phyloP scores from a whole-genome alignment of 2,113 vertebrate genomes.

The Anser cygnoides region DNA sequence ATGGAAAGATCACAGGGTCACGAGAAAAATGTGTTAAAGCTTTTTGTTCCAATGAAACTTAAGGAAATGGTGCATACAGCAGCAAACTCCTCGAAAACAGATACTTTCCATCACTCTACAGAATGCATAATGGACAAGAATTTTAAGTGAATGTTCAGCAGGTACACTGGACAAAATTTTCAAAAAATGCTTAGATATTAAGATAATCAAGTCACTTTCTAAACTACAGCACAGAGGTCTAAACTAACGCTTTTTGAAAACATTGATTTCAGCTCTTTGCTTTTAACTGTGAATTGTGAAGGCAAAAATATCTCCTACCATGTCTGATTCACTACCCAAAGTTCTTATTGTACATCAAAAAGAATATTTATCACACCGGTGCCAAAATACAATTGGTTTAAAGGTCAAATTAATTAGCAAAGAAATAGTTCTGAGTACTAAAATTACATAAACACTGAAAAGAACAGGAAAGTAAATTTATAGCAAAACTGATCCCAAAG shows the following conservation, averaged over 20 bases:
- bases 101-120: not conserved
- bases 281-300: not conserved
- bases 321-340: not conserved
- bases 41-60: slow-evolving; percentile 18
- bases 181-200: not conserved
- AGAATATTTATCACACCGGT: not conserved
- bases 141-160: not conserved
- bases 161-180: not conserved
- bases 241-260: not conserved
- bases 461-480: not conserved
- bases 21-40: not conserved
- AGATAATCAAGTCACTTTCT: not conserved
- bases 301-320: not conserved
- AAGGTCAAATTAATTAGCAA: not conserved
- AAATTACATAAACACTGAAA: not conserved
- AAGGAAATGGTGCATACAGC: not conserved
- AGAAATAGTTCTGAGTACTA: not conserved
- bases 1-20: slow-evolving; percentile 57
- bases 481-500: not conserved
- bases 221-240: not conserved
- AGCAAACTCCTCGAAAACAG: not conserved
- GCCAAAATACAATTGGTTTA: not conserved
- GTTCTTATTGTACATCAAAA: not conserved
- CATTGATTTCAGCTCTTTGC: not conserved
- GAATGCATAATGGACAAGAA: not conserved